Base-by-base conservation (phyloP, 1,140 invertebrate genomes). In the Ips typographus region DNA sequence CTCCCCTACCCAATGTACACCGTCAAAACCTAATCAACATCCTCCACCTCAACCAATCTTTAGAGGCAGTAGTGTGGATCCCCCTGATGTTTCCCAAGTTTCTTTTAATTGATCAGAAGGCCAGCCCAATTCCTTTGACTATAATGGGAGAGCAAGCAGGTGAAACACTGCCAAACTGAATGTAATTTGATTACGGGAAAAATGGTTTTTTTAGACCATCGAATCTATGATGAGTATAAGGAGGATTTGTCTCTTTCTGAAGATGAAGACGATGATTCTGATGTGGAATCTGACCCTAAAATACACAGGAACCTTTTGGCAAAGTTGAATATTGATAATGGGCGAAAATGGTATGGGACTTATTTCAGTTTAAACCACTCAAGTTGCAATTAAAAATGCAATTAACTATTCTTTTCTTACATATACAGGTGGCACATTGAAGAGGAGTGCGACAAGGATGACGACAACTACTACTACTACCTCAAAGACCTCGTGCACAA, bases 391-490 rank as follows among this genome's bases (percentile, higher is more conserved):
- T 6, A 2, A 49, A 49, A 49, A 49, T 49, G 47, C 1, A 36
- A 37, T 44, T 2, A 5, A 61, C 8, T 61, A 61, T n/a, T 3
- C 36, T 40, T 40, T 63, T 51, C 22, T 22, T 0, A 22, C 22
- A 22, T 22, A 56, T 44, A 1, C 44, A 60, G 67, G 67, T 69
- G 67, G 67, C 8, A 69, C n/a, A 55, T 69, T 7, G 8, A 2
- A 2, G 67, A 69, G 42, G 59, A 69, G 39, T 69, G 67, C 38
- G 8, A 37, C 5, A 1, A 8, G 22, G 52, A 56, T 5, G 67
- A 69, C 8, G 43, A 63, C 43, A 69, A 69, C 40, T 69, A 69
- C 42, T 39, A 47, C 5, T 69, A 69, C 41, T 69, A 69, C n/a
- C 53, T 69, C 2, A 69, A 63, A 42, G 53, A 69, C 37, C 41